Percentiles rank a stretch among this genome's conserved stretches.
These are phyloP conservation scores for Protodeltote pygarga DNA, from an alignment of 2,888 invertebrate genomes.

Conservation along the genomic window DNA sequence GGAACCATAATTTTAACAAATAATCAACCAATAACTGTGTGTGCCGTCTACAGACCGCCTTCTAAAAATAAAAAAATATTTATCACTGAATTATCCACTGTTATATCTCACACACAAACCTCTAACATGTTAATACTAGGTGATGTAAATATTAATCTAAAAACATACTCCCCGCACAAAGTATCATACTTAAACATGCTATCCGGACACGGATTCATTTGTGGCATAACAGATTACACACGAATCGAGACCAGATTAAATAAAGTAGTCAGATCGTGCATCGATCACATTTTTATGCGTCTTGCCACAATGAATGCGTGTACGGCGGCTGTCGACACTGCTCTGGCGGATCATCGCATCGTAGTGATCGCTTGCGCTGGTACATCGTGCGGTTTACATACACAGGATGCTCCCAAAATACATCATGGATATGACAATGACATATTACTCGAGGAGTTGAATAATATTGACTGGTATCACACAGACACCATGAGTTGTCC, in stretches of 20 bases:
- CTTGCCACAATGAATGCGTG: slow-evolving; percentile 5
- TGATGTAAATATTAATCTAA: slow-evolving; percentile 7
- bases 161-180: not conserved
- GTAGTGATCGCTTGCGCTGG: slow-evolving; percentile 3
- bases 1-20: not conserved
- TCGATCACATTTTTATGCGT: slow-evolving; percentile 7
- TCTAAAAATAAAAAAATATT: slow-evolving; percentile 1
- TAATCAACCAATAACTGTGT: not conserved
- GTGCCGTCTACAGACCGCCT: slow-evolving; percentile 4
- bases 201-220: not conserved
- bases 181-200: slow-evolving; percentile 1
- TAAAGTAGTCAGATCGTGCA: slow-evolving; percentile 4
- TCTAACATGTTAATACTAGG: slow-evolving; percentile 1
- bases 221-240: slow-evolving; percentile 27
- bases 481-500: slow-evolving; percentile 1
- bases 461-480: not conserved
- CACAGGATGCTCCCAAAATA: not conserved
- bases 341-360: slow-evolving; percentile 11
- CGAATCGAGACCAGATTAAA: slow-evolving; percentile 13
- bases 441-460: not conserved
- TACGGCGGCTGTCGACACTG: slow-evolving; percentile 19
- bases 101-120: not conserved
- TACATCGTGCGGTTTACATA: not conserved
- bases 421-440: not conserved
- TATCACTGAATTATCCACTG: not conserved